Conservation (phyloP, 2,797 vertebrate species). For the Menidia menidia region DNA sequence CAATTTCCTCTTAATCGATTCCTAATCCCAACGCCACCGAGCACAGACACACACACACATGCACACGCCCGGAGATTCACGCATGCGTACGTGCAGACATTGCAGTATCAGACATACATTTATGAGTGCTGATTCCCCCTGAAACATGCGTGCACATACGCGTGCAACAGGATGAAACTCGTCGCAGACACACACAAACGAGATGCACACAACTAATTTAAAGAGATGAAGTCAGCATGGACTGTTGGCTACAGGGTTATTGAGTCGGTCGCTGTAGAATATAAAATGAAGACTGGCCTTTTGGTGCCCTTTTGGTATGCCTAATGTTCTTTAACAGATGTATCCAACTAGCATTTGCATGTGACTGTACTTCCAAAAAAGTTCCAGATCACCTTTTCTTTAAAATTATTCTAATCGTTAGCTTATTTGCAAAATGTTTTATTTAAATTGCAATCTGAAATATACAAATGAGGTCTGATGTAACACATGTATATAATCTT, state of each 20-base stretch:
- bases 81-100: neutral
- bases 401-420: neutral
- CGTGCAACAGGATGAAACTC: neutral
- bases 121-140: neutral
- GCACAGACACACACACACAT: slow-evolving; percentile 25
- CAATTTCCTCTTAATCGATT: slow-evolving; percentile 80
- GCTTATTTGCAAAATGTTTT: neutral
- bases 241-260: too few species aligned
- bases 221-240: too few species aligned
- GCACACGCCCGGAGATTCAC: slow-evolving; percentile 14
- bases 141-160: neutral
- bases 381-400: neutral
- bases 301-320: neutral
- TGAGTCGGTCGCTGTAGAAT: neutral
- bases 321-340: neutral
- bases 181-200: neutral
- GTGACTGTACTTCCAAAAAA: too few species aligned
- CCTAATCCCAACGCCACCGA: slow-evolving; percentile 69
- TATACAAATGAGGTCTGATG: neutral
- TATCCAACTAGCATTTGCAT: neutral
- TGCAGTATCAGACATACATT: neutral
- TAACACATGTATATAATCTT: neutral
- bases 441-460: neutral
- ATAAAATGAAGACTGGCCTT: neutral
- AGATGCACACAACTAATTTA: neutral